A percentile compares a stretch with the other conserved stretches of the same genome.
These are phyloP conservation scores for Amiota communis DNA, from an alignment of 2,888 invertebrate genomes.

Conservation along the genomic window DNA sequence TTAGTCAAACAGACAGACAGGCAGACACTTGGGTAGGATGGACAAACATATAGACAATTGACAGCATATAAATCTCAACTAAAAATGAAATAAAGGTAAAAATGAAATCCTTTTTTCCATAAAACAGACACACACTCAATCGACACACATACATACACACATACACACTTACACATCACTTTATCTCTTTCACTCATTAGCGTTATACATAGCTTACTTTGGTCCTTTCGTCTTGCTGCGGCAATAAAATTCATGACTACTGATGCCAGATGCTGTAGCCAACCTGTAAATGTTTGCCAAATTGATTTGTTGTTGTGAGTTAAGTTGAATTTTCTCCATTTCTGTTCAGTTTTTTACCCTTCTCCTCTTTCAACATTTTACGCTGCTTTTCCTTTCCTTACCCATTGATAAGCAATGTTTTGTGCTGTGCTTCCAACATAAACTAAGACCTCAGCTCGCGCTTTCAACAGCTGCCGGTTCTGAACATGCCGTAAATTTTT, in stretches of 20 bases:
- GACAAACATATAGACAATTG: no score
- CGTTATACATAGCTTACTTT: background rate
- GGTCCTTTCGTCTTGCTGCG: background rate
- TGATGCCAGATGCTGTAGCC: slow-evolving; percentile 7
- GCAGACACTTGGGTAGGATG: no score
- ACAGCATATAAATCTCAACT: slow-evolving; percentile 61
- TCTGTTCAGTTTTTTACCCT: background rate
- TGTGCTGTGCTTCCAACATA: background rate
- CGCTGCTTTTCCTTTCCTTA: background rate
- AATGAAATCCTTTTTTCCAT: slow-evolving; percentile 45
- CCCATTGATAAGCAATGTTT: background rate
- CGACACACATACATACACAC: background rate
- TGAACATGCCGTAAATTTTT: slow-evolving; percentile 3
- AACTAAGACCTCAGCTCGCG: slow-evolving; percentile 17
- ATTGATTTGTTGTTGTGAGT: slow-evolving; percentile 58
- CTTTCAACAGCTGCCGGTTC: slow-evolving; percentile 25
- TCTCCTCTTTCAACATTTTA: background rate
- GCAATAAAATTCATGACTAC: slow-evolving; percentile 7
- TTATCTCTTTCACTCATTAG: slow-evolving; percentile 26
- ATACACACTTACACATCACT: background rate
- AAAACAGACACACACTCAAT: slow-evolving; percentile 37
- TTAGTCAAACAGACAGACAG: no score
- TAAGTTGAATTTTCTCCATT: background rate
- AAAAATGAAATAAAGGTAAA: slow-evolving; percentile 66
- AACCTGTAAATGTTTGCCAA: slow-evolving; percentile 40